These are phyloP conservation scores for Notolabrus celidotus DNA, from an alignment of 2,797 vertebrate species.

Conservation along the genomic window DNA sequence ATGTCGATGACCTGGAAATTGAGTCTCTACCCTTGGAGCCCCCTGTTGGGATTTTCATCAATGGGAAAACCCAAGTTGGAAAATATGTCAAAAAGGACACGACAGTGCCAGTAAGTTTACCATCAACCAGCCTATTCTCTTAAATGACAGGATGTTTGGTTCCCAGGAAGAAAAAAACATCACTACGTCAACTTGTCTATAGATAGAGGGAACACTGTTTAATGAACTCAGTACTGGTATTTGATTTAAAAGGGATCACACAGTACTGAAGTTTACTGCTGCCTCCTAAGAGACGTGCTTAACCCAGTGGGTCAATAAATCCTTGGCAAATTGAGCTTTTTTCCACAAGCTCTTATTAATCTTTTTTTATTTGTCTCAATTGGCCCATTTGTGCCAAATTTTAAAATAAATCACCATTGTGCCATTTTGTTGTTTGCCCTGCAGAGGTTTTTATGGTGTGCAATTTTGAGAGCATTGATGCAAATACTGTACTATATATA, in stretches of 20 bases:
- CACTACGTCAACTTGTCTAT: background rate
- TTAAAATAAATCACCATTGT: slow-evolving; percentile 60
- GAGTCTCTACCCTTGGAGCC: slow-evolving; percentile 89
- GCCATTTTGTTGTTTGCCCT: slow-evolving; percentile 41
- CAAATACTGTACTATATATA: slow-evolving; percentile 22
- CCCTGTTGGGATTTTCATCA: slow-evolving; percentile 95
- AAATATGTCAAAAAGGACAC: slow-evolving; percentile 96
- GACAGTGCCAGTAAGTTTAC: slow-evolving; percentile 91
- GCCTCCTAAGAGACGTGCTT: slow-evolving; percentile 48
- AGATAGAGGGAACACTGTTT: slow-evolving; percentile 32
- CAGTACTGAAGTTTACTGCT: slow-evolving; percentile 44
- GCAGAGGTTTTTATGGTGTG: slow-evolving; percentile 8
- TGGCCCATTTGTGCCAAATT: slow-evolving; percentile 42
- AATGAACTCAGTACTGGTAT: slow-evolving; percentile 43
- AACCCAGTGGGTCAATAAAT: slow-evolving; percentile 51
- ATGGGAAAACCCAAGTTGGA: slow-evolving; percentile 96
- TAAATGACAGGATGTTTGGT: slow-evolving; percentile 19
- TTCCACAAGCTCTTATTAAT: slow-evolving; percentile 50
- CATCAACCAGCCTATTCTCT: slow-evolving; percentile 17
- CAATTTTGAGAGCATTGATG: slow-evolving; percentile 9
- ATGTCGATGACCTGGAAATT: slow-evolving; percentile 92
- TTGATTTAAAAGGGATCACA: slow-evolving; percentile 49
- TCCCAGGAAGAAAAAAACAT: slow-evolving; percentile 13
- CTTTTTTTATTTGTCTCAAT: slow-evolving; percentile 66
- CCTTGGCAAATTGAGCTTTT: slow-evolving; percentile 41